phyloP scores from a whole-genome alignment of 2,113 vertebrate genomes.

The Mormoops blainvillei region DNA sequence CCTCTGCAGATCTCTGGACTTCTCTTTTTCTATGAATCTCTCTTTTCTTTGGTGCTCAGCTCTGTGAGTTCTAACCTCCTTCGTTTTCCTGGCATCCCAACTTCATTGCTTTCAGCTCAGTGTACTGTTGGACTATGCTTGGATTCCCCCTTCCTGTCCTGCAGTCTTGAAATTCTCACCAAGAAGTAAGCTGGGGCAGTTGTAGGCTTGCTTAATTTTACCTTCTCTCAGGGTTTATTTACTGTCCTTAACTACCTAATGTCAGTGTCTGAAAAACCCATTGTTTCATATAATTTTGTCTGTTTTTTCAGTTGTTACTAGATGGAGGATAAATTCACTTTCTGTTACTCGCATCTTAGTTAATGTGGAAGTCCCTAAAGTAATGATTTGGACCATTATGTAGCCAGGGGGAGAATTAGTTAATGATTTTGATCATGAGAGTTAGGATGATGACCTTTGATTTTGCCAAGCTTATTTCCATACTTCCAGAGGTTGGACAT shows the following conservation, averaged over 20 bases:
- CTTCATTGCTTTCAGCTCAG: background rate
- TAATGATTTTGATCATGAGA: background rate
- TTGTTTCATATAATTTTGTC: background rate
- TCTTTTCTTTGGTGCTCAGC: background rate
- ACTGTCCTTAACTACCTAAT: background rate
- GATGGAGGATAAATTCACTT: background rate
- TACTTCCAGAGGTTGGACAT: background rate
- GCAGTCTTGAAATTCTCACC: background rate
- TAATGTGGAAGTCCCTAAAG: background rate
- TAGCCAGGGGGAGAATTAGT: background rate
- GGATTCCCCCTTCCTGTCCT: background rate
- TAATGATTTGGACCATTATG: background rate
- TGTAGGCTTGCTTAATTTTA: background rate
- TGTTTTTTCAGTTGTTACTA: background rate
- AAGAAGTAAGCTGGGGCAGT: background rate
- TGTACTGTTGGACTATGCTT: background rate
- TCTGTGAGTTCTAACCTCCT: background rate
- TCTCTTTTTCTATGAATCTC: background rate
- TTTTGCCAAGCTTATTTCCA: background rate
- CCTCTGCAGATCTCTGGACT: background rate
- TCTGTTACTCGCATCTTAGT: background rate
- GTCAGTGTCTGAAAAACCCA: background rate
- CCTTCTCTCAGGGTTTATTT: background rate
- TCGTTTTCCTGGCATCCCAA: background rate
- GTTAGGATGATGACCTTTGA: background rate